phyloP scores from a whole-genome alignment of 2,888 invertebrate species.

The Tineola bisselliella region DNA sequence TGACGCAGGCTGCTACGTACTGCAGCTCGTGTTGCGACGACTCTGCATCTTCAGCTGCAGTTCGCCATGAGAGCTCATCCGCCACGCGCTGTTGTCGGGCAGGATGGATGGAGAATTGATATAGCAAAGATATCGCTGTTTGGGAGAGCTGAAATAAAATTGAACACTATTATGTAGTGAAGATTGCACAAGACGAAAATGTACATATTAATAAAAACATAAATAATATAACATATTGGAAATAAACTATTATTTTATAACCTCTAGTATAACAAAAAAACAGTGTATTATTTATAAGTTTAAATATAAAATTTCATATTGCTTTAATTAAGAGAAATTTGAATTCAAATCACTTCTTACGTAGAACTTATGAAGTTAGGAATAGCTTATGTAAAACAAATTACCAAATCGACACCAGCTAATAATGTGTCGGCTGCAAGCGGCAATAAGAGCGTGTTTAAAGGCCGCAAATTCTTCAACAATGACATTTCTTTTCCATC shows the following conservation, averaged over 20 bases:
- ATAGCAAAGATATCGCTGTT: slow-evolving; percentile 48
- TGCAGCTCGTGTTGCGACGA: slow-evolving; percentile 29
- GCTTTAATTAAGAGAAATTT: too few species aligned
- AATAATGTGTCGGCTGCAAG: slow-evolving; percentile 46
- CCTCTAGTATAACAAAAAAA: too few species aligned
- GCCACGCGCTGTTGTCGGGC: slow-evolving; percentile 53
- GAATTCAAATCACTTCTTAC: too few species aligned
- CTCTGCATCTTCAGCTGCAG: slow-evolving; percentile 32
- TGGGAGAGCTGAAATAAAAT: slow-evolving; percentile 41
- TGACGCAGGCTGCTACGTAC: slow-evolving; percentile 40
- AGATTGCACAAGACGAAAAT: too few species aligned
- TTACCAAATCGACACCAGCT: slow-evolving; percentile 54
- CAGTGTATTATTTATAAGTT: too few species aligned
- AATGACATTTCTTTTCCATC: slow-evolving; percentile 40
- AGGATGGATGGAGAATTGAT: slow-evolving; percentile 52
- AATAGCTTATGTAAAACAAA: slow-evolving; percentile 17
- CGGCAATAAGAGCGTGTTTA: slow-evolving; percentile 41
- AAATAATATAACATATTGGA: too few species aligned
- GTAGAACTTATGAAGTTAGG: not conserved
- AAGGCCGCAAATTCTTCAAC: slow-evolving; percentile 40
- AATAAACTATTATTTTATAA: too few species aligned
- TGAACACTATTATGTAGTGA: too few species aligned
- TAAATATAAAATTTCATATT: too few species aligned
- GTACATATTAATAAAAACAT: too few species aligned
- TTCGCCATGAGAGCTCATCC: slow-evolving; percentile 47